Evolutionary conservation across 2,888 invertebrate genomes (phyloP).

Genomic region (Philereme transversata): DNA sequence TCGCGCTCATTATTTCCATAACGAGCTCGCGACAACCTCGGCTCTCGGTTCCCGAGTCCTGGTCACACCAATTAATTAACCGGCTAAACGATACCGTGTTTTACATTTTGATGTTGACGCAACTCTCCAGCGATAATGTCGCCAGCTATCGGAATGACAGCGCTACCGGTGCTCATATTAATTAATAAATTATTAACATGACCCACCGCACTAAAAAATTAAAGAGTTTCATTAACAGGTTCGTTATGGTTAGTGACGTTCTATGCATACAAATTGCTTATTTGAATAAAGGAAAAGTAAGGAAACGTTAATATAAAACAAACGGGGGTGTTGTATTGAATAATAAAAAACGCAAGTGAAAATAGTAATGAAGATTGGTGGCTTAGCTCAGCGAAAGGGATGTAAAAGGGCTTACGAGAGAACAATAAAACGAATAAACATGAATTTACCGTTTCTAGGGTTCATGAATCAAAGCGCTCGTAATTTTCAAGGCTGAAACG

Average conservation of each 20-base stretch:
- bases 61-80: conserved; percentile 80
- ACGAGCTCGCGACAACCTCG: conserved; percentile 68
- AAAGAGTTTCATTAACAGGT: conserved; percentile 74
- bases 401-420: conserved; percentile 43
- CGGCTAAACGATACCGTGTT: conserved; percentile 81
- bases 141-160: conserved; percentile 68
- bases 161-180: conserved; percentile 69
- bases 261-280: conserved; percentile 76
- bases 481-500: conserved; percentile 49
- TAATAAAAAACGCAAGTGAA: conserved; percentile 19
- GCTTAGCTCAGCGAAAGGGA: conserved; percentile 14
- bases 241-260: conserved; percentile 64
- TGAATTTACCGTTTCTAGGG: conserved; percentile 56
- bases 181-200: conserved; percentile 77
- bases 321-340: conserved; percentile 20
- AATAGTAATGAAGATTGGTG: conserved; percentile 34
- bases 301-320: conserved; percentile 48
- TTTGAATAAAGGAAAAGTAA: conserved; percentile 64
- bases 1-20: conserved; percentile 78
- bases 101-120: conserved; percentile 81
- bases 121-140: conserved; percentile 80
- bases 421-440: conserved; percentile 56
- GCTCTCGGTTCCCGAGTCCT: conserved; percentile 60
- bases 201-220: conserved; percentile 76
- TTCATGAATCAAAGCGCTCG: conserved; percentile 62